These are phyloP conservation scores for Anthopleura sola DNA, from an alignment of 64 coral and sea anemone genomes.

Conservation along the genomic window DNA sequence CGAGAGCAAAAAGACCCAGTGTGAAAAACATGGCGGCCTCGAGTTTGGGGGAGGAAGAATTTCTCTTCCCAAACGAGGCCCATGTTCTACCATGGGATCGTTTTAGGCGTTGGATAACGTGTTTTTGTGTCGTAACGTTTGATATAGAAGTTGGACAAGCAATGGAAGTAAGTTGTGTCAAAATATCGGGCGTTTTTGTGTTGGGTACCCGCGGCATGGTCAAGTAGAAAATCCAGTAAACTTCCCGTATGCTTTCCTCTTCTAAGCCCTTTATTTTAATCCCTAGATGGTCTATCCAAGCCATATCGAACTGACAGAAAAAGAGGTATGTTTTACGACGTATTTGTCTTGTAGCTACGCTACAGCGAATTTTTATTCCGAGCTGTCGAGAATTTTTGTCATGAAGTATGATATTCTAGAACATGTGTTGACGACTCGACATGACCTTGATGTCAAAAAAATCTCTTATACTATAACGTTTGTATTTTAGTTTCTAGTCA, in stretches of 20 bases:
- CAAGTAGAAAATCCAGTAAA: not conserved
- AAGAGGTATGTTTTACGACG: constrained; percentile 50
- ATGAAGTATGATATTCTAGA: not conserved
- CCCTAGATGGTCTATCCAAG: constrained; percentile 82
- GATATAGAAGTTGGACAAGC: constrained; percentile 96
- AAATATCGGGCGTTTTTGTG: not conserved
- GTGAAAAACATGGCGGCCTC: constrained; percentile 80
- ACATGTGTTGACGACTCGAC: not conserved
- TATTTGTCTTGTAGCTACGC: not conserved
- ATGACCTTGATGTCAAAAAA: not conserved
- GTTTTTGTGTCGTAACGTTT: constrained; percentile 97
- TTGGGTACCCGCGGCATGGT: not conserved
- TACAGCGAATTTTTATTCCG: not conserved
- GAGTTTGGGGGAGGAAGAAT: constrained; percentile 47
- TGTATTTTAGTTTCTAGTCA: not conserved
- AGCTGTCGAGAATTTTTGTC: not conserved
- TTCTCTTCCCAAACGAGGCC: constrained; percentile 59
- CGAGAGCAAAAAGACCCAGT: not conserved
- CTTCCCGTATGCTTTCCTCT: not conserved
- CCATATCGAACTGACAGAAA: constrained; percentile 88
- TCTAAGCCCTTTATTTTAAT: constrained; percentile 20
- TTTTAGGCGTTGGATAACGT: constrained; percentile 97
- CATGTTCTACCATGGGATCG: constrained; percentile 94
- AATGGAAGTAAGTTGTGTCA: constrained; percentile 66
- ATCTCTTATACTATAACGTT: not conserved